phyloP scores from a whole-genome alignment of 2,888 invertebrate genomes.

The Fragum whitleyi region DNA sequence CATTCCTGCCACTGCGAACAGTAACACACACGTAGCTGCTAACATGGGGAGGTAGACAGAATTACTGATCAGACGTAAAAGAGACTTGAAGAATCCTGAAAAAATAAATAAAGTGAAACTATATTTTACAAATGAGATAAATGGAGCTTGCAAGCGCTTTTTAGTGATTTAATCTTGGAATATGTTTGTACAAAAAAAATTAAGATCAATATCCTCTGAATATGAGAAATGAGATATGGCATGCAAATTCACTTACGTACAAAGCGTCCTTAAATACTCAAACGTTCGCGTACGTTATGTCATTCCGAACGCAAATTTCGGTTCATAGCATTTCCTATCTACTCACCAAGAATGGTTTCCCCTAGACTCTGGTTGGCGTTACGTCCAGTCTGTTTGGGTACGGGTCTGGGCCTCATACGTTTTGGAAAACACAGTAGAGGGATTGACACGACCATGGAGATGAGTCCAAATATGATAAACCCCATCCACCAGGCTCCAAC shows the following conservation, averaged over 20 bases:
- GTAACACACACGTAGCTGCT: conserved; percentile 57
- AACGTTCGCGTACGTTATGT: no score
- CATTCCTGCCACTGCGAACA: conserved; percentile 70
- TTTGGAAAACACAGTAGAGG: conserved; percentile 72
- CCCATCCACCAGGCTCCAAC: conserved; percentile 79
- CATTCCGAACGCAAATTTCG: no score
- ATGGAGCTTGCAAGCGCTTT: background rate
- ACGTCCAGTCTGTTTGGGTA: conserved; percentile 16
- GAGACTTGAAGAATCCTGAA: conserved; percentile 69
- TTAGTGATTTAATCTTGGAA: background rate
- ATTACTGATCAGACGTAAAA: conserved; percentile 66
- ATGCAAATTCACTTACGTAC: no score
- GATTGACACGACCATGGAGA: conserved; percentile 61
- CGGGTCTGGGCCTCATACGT: conserved; percentile 41
- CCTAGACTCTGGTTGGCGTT: background rate
- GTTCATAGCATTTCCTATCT: no score
- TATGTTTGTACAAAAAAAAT: background rate
- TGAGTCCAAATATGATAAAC: conserved; percentile 67
- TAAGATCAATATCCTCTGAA: background rate
- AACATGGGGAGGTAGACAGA: conserved; percentile 69
- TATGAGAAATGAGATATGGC: no score
- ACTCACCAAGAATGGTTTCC: background rate
- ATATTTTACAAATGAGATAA: background rate
- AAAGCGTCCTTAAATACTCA: no score
- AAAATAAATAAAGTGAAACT: conserved; percentile 10